These are phyloP conservation scores for Ephestia elutella DNA, from an alignment of 1,140 invertebrate genomes.

Conservation along the genomic window DNA sequence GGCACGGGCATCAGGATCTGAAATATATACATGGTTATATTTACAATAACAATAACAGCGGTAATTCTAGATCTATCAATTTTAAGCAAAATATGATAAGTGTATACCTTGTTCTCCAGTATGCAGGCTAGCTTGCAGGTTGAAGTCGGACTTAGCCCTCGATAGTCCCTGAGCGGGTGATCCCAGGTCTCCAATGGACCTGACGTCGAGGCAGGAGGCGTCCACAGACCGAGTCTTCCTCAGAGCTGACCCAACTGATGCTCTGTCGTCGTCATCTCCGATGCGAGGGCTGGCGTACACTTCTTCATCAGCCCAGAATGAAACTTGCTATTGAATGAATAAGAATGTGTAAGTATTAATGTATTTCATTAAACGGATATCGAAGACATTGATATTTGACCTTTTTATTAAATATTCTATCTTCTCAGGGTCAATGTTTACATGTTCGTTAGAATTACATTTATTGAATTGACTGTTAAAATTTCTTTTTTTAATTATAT, in stretches of 20 bases:
- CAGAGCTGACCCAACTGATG: conserved; percentile 81
- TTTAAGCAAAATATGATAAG: too few species aligned
- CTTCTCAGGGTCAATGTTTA: too few species aligned
- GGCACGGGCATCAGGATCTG: conserved; percentile 49
- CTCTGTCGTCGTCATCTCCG: conserved; percentile 77
- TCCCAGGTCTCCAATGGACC: conserved; percentile 79
- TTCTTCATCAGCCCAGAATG: conserved; percentile 85
- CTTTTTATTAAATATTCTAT: too few species aligned
- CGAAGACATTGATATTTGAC: too few species aligned
- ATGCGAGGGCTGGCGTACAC: conserved; percentile 79
- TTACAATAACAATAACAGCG: too few species aligned
- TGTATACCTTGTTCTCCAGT: conserved; percentile 50
- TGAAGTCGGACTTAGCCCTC: conserved; percentile 90
- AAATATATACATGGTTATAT: too few species aligned
- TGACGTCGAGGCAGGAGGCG: conserved; percentile 87
- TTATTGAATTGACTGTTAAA: too few species aligned
- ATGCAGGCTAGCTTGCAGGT: conserved; percentile 78
- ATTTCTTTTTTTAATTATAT: too few species aligned
- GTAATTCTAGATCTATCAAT: too few species aligned
- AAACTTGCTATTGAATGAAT: conserved; percentile 78
- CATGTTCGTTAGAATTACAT: too few species aligned
- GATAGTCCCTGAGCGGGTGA: conserved; percentile 78
- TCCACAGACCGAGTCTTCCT: conserved; percentile 92
- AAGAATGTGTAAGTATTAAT: background rate
- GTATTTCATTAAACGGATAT: conserved; percentile 2